phyloP scores from a whole-genome alignment of 2,113 vertebrate species.

The Oreotrochilus melanogaster region DNA sequence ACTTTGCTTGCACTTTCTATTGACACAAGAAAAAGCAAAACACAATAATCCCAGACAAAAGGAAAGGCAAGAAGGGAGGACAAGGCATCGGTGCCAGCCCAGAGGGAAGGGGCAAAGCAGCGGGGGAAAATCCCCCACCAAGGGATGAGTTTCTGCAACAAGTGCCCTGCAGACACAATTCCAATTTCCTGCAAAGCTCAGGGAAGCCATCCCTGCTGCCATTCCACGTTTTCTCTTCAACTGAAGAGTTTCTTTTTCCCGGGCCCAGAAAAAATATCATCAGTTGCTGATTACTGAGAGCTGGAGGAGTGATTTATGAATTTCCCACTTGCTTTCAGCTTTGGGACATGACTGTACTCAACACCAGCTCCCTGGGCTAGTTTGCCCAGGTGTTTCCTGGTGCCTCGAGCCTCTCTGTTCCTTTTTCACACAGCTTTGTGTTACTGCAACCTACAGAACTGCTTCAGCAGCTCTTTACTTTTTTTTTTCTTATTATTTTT shows the following conservation, averaged over 20 bases:
- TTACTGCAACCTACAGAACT: not conserved
- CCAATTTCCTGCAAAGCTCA: not conserved
- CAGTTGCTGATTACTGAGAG: not conserved
- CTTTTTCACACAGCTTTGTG: not conserved
- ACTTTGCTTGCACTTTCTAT: not conserved
- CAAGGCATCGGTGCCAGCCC: rapidly evolving
- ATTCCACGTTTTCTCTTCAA: not conserved
- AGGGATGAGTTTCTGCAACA: rapidly evolving
- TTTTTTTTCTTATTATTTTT: not conserved
- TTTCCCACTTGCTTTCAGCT: not conserved
- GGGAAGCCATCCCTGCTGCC: not conserved
- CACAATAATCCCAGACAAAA: not conserved
- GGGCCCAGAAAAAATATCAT: not conserved
- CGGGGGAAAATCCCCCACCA: not conserved
- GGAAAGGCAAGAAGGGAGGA: not conserved
- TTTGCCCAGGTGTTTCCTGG: not conserved
- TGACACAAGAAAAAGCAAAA: not conserved
- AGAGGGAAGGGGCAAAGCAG: rapidly evolving
- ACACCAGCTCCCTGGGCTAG: not conserved
- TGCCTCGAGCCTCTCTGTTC: not conserved
- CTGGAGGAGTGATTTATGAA: not conserved
- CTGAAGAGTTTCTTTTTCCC: not conserved
- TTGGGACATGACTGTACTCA: not conserved
- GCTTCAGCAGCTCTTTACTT: not conserved
- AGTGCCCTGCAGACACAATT: not conserved